Percentiles rank a stretch among this genome's conserved stretches.
These are phyloP conservation scores for Melangyna quadrimaculata DNA, from an alignment of 2,888 invertebrate genomes.

Conservation along the genomic window DNA sequence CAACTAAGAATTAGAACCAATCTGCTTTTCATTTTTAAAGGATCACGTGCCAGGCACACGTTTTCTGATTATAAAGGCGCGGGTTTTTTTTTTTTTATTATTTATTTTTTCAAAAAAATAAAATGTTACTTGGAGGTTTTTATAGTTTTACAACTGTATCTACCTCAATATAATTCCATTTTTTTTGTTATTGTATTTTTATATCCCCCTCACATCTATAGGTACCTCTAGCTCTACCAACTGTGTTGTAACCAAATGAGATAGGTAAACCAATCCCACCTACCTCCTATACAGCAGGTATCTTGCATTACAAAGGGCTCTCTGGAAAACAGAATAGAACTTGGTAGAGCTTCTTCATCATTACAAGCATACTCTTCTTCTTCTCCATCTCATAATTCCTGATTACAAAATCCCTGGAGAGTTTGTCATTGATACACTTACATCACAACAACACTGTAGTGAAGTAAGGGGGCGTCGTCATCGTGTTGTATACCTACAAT, in stretches of 20 bases:
- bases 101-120: not conserved
- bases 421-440: conserved; percentile 67
- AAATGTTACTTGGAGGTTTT: conserved; percentile 6
- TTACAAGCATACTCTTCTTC: conserved; percentile 38
- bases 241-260: not conserved
- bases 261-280: not conserved
- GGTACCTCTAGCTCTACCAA: too few species aligned
- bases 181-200: not conserved
- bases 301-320: conserved; percentile 15
- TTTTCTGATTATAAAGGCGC: not conserved
- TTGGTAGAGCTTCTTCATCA: not conserved
- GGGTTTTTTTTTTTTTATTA: not conserved
- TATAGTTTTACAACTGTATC: conserved; percentile 35
- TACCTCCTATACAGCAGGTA: conserved; percentile 19
- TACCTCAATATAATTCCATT: conserved; percentile 8
- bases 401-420: conserved; percentile 67
- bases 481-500: not conserved
- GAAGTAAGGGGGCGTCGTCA: not conserved
- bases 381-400: conserved; percentile 61
- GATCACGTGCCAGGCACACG: conserved; percentile 22
- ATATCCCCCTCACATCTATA: too few species aligned
- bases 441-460: conserved; percentile 26
- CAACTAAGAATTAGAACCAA: not conserved
- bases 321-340: not conserved
- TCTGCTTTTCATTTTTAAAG: conserved; percentile 1